Conservation (phyloP, 2,888 invertebrate species). For the Volucella bombylans region DNA sequence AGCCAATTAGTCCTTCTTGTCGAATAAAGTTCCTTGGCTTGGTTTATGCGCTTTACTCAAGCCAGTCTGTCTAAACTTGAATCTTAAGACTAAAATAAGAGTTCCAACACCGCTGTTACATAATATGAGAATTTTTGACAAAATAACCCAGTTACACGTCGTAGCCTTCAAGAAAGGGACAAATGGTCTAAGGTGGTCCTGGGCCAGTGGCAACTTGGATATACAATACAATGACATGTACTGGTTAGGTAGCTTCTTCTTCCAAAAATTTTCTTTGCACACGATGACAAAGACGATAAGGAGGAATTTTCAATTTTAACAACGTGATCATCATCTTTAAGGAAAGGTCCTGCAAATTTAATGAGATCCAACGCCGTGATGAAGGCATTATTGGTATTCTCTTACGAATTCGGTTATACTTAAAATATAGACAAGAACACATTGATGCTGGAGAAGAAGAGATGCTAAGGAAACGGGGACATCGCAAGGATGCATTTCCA, state of each 20-base stretch:
- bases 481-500: not conserved
- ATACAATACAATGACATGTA: not conserved
- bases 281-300: conserved; percentile 14
- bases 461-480: not conserved
- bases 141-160: too few relatives aligned
- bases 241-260: conserved; percentile 1
- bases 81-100: too few relatives aligned
- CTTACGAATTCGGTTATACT: conserved; percentile 8
- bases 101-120: too few relatives aligned
- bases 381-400: conserved; percentile 39
- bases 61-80: too few relatives aligned
- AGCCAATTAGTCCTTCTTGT: too few relatives aligned
- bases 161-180: too few relatives aligned
- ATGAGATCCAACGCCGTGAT: conserved; percentile 36
- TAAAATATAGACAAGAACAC: not conserved
- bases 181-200: too few relatives aligned
- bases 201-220: too few relatives aligned
- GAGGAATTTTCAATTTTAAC: conserved; percentile 39
- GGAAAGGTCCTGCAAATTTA: conserved; percentile 22
- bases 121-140: too few relatives aligned
- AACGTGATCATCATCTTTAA: conserved; percentile 19
- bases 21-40: too few relatives aligned
- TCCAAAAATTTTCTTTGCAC: not conserved
- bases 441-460: too few relatives aligned
- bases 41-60: too few relatives aligned